Base-by-base conservation (phyloP, 2,888 invertebrate species). In the Pycnomerus fuliginosus region DNA sequence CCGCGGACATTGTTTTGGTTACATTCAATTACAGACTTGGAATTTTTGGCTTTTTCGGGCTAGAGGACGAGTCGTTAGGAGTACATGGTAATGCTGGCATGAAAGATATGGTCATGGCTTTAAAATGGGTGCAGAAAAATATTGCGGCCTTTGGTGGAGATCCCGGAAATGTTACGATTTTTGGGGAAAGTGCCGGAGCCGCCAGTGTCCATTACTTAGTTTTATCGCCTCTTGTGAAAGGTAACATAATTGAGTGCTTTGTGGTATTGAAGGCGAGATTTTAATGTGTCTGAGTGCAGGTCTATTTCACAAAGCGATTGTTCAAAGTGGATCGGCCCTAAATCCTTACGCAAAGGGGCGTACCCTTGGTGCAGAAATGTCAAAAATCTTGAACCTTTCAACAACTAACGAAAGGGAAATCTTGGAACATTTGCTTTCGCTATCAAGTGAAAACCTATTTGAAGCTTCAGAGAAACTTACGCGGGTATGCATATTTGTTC, bases 171-270 rank as follows among this genome's bases (percentile, higher is more conserved):
- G 74, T 76, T 3, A 76, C 75, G 0, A 60, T 76, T 2, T 72
- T 76, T 50, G 76, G 76, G 1, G 73, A 75, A 55, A 75, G 76
- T 48, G 75, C 76, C 1, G 76, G 76, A 1, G 74, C 64, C 3
- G 70, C 69, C 16, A 70, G 74, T 12, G 25, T 25, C 71, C 73
- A 58, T 62, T 73, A 1, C 47, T 74, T 25, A 4, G 25, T 25
- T 3, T 10, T 25, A 3, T 25, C 25, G 8, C 4, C 4, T 10
- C 8, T 8, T 4, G 25, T 12, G 10, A 25, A 25, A 10, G 25
- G 25, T 10, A n/a, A n/a, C n/a, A n/a, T n/a, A n/a, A n/a, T n/a
- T n/a, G n/a, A n/a, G n/a, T n/a, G n/a, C n/a, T n/a, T n/a, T n/a
- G n/a, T n/a, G n/a, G n/a, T n/a, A n/a, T n/a, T n/a, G n/a, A n/a